Conservation (phyloP, 2,113 vertebrate species). For the Orthonyx spaldingii region DNA sequence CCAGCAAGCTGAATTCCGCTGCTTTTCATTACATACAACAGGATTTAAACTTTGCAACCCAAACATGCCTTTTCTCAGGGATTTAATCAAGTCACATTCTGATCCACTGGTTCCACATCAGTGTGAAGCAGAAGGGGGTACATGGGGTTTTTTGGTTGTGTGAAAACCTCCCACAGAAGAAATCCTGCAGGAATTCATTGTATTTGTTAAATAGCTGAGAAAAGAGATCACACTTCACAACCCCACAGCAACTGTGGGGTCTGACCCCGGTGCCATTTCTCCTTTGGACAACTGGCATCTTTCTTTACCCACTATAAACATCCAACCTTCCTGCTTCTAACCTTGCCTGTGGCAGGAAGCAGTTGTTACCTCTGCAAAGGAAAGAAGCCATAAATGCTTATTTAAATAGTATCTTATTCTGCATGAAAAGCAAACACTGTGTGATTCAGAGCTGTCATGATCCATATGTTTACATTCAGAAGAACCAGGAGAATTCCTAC, state of each 20-base stretch:
- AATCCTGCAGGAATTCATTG: background rate
- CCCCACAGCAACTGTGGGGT: fast-evolving
- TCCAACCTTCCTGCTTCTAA: background rate
- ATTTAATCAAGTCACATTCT: background rate
- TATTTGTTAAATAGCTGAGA: background rate
- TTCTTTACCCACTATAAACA: background rate
- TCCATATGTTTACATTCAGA: background rate
- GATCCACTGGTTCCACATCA: background rate
- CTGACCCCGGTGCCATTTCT: background rate
- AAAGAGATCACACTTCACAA: background rate
- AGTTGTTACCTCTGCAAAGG: background rate
- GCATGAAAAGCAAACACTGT: background rate
- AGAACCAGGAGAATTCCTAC: background rate
- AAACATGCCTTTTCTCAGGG: background rate
- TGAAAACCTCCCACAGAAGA: background rate
- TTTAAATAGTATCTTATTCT: background rate
- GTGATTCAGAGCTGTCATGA: background rate
- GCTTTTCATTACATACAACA: background rate
- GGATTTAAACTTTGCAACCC: background rate
- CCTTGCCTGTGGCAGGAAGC: background rate
- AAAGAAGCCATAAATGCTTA: background rate
- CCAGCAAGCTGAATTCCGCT: background rate
- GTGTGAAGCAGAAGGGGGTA: background rate
- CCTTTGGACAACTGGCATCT: background rate
- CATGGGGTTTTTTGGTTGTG: background rate